Base-by-base conservation (phyloP, 1,140 invertebrate species). In the Drosophila takahashii region DNA sequence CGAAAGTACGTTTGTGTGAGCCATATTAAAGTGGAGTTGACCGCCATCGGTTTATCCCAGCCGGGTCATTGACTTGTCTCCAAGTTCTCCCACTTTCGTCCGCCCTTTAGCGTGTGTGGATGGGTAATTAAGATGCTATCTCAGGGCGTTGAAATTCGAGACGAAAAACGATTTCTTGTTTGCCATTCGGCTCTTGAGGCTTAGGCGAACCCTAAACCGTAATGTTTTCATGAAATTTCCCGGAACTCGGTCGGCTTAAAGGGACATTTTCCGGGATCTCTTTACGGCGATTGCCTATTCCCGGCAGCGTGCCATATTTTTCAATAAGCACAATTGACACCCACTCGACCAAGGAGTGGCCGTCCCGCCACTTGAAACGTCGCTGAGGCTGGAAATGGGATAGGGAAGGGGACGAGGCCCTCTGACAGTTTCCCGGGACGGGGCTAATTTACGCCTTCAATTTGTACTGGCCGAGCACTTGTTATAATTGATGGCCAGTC, bases 61-160 rank as follows among this genome's bases (percentile, higher is more conserved):
- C 4, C 18, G 54, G 83, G 79, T 86, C 83, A 79, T 65, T 87
- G 83, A 86, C 83, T 72, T 81, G 50, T 57, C 64, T 59, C 50
- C 52, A 34, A 37, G 50, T 48, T n/a, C 9, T 26, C 15, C 9
- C 32, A 29, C 42, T 42, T 22, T 37, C 1, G 13, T 13, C 15
- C 13, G 29, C 2, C 54, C 0, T 1, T 39, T 9, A 37, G 54
- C n/a, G 27, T 58, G 54, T 45, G 52, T 71, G 44, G 62, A 77
- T 52, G 78, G 75, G 84, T 79, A 87, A 83, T 89, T 87, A 89
- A 87, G 84, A 89, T 89, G 54, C 45, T 79, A 89, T 87, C 84
- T 58, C 50, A 64, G 27, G 65, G 69, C 61, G 79, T 48, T 76
- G 81, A 87, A 87, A 87, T 83, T 69, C 45, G 62, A 79, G 84